A percentile compares a stretch with the other conserved stretches of the same genome.
phyloP scores from a whole-genome alignment of 1,140 invertebrate genomes.

The Octopus sinensis region DNA sequence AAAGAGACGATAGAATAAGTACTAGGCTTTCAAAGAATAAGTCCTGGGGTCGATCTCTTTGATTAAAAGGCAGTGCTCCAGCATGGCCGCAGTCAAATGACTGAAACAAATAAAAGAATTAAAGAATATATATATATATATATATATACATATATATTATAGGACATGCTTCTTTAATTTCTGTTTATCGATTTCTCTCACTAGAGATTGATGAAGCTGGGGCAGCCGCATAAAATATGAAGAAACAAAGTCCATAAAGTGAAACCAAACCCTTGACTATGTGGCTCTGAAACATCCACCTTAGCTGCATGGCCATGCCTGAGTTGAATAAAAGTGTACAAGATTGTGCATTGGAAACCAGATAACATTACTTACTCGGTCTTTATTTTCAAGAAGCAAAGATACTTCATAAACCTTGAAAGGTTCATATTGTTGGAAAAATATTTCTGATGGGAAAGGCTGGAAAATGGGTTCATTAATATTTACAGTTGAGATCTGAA shows the following conservation, averaged over 20 bases:
- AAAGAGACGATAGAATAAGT: too few relatives aligned
- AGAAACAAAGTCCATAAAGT: neutral
- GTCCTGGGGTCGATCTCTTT: too few relatives aligned
- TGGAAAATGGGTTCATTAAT: conserved; percentile 59
- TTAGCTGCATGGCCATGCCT: neutral
- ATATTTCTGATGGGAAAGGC: conserved; percentile 58
- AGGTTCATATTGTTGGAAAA: conserved; percentile 56
- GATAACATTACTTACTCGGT: conserved; percentile 47
- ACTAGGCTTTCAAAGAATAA: too few relatives aligned
- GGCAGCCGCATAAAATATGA: neutral
- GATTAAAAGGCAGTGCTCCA: too few relatives aligned
- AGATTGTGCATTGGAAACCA: neutral
- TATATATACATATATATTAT: too few relatives aligned
- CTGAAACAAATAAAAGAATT: too few relatives aligned
- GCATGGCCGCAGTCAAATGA: too few relatives aligned
- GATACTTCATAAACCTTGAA: conserved; percentile 57
- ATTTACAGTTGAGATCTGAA: conserved; percentile 52
- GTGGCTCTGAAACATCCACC: neutral
- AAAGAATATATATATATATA: too few relatives aligned
- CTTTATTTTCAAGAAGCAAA: conserved; percentile 55
- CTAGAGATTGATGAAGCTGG: neutral
- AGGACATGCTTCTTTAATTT: neutral
- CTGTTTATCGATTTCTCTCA: neutral
- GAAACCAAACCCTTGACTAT: neutral
- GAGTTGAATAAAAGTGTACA: too few relatives aligned